Conservation (phyloP, 2,888 invertebrate species). For the Hipparchia sbordonii region DNA sequence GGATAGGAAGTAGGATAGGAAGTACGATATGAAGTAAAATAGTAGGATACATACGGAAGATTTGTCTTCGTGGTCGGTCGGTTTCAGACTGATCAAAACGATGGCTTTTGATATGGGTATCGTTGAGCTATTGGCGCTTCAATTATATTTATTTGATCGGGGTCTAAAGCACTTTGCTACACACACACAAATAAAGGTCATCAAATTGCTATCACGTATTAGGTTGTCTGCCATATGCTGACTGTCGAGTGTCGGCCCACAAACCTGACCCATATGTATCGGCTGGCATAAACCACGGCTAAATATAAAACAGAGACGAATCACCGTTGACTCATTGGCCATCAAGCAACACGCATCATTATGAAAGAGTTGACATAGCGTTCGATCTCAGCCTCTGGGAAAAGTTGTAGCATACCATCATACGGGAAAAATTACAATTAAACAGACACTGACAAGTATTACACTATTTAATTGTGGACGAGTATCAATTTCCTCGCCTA, state of each 20-base stretch:
- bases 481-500: too few species aligned
- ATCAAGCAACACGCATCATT: background rate
- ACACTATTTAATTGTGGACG: background rate
- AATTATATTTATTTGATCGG: too few species aligned
- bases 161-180: too few species aligned
- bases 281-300: slow-evolving; percentile 38
- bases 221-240: slow-evolving; percentile 27
- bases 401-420: background rate
- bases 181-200: background rate
- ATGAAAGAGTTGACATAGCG: background rate
- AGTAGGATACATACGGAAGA: too few species aligned
- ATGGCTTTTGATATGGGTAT: too few species aligned
- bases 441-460: background rate
- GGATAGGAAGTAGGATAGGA: too few species aligned
- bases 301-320: slow-evolving; percentile 43
- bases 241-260: slow-evolving; percentile 33
- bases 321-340: slow-evolving; percentile 46
- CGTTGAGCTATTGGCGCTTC: too few species aligned
- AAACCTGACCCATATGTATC: slow-evolving; percentile 43
- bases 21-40: too few species aligned
- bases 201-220: slow-evolving; percentile 28
- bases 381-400: background rate
- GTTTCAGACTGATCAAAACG: too few species aligned
- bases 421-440: background rate
- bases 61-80: too few species aligned